These are phyloP conservation scores for Priocnemis perturbator DNA, from an alignment of 2,888 invertebrate genomes.

Conservation along the genomic window DNA sequence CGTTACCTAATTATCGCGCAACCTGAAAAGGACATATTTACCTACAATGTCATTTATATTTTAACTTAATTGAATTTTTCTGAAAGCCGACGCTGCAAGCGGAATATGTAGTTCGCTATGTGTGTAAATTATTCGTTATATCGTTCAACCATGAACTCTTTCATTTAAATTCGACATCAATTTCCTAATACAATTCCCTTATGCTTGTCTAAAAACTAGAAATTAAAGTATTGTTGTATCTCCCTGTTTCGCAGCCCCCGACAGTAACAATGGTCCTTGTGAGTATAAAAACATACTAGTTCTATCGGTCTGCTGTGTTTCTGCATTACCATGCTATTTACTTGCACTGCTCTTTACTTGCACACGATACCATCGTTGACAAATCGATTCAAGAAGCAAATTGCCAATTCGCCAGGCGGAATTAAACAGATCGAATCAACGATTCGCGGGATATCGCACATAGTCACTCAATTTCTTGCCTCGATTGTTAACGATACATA, in stretches of 20 bases:
- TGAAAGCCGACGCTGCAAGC: too few relatives aligned
- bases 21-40: background rate
- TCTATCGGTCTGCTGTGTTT: constrained; percentile 73
- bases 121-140: background rate
- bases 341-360: constrained; percentile 44
- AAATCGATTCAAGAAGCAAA: constrained; percentile 25
- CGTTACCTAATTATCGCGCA: too few relatives aligned
- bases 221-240: constrained; percentile 74
- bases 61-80: background rate
- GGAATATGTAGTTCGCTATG: background rate
- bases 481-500: constrained; percentile 1
- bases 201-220: constrained; percentile 63
- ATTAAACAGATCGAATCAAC: constrained; percentile 20
- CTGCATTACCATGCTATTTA: constrained; percentile 63
- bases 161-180: background rate
- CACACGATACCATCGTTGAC: constrained; percentile 30
- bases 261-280: constrained; percentile 92
- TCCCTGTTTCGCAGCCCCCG: constrained; percentile 86
- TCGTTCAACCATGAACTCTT: background rate
- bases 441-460: background rate
- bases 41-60: background rate
- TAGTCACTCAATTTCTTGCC: constrained; percentile 11
- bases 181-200: constrained; percentile 44
- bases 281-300: constrained; percentile 80
- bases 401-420: constrained; percentile 13